Base-by-base conservation (phyloP, 37 sponge, comb jelly and placozoan genomes). In the Diacarnus erythraeanus region DNA sequence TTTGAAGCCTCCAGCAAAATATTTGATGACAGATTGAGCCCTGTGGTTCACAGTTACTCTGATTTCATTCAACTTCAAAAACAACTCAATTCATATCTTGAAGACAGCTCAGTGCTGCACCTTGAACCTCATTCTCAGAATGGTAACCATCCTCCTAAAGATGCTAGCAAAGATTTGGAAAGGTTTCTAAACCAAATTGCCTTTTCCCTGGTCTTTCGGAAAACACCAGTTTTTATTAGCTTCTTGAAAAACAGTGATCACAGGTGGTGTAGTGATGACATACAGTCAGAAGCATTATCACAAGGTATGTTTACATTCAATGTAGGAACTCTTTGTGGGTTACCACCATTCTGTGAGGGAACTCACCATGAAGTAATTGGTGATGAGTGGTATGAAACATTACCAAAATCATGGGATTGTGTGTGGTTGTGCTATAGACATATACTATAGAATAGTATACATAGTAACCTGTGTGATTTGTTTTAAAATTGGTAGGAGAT, bases 161-260 rank as follows among this genome's bases (percentile, higher is more conserved):
- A 78, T n/a, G 9, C 1, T 26, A 59, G 66, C 31, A 37, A 78
- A 6, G 60, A 42, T 21, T 61, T 78, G 23, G 66, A 65, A 39
- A 4, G 17, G 15, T 42, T 47, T 20, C 38, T 78, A 39, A 65
- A 44, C 5, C 1, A 42, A 27, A 31, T 72, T 47, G 54, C 51
- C 51, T 3, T 31, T n/a, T 36, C 37, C n/a, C 44, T 66, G 21
- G 66, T 38, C 0, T 22, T 78, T 1, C 29, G 44, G n/a, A 44
- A 41, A 34, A 61, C 59, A 12, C 43, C 66, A 12, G 38, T n/a
- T 23, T 39, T 78, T 27, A 35, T 41, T 42, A 60, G 27, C 18
- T 78, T 78, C 29, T 29, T 78, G 42, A 41, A 31, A 26, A 60
- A 25, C 22, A 31, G 66, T 30, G 30, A 25, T 20, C 9, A 47